These are phyloP conservation scores for Triplophysa tibetana DNA, from an alignment of 2,113 vertebrate species.

Conservation along the genomic window DNA sequence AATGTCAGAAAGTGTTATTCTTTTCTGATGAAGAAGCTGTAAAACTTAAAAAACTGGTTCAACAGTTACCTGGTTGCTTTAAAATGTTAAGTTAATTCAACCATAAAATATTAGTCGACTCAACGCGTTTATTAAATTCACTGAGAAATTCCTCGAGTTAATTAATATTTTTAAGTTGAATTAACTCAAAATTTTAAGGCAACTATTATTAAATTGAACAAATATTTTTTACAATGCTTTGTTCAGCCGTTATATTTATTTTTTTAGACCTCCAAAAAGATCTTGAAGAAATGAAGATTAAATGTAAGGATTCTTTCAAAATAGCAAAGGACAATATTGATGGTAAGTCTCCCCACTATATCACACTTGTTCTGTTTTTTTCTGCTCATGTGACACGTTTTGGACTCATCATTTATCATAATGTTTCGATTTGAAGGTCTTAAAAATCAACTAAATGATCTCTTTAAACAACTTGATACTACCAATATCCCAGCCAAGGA, in stretches of 20 bases:
- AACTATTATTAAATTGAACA: too few species aligned
- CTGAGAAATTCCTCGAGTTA: too few species aligned
- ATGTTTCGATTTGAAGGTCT: neutral
- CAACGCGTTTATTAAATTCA: too few species aligned
- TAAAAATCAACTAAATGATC: neutral
- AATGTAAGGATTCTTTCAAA: conserved; percentile 5
- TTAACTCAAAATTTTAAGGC: too few species aligned
- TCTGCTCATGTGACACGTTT: neutral
- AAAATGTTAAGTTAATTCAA: too few species aligned
- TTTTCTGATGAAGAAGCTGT: too few species aligned
- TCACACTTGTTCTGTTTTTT: neutral
- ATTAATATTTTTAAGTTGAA: too few species aligned
- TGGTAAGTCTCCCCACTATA: neutral
- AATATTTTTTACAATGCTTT: neutral
- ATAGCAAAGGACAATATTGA: conserved; percentile 12
- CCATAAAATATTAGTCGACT: too few species aligned
- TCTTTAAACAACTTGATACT: neutral
- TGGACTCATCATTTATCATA: neutral
- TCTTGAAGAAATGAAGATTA: neutral
- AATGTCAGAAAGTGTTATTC: too few species aligned
- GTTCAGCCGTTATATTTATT: neutral
- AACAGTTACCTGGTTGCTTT: too few species aligned
- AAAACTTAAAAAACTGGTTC: too few species aligned
- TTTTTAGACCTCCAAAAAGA: neutral
- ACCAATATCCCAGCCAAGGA: conserved; percentile 9